Evolutionary conservation across 2,113 vertebrate genomes (phyloP).

Genomic region (Synchiropus splendidus): DNA sequence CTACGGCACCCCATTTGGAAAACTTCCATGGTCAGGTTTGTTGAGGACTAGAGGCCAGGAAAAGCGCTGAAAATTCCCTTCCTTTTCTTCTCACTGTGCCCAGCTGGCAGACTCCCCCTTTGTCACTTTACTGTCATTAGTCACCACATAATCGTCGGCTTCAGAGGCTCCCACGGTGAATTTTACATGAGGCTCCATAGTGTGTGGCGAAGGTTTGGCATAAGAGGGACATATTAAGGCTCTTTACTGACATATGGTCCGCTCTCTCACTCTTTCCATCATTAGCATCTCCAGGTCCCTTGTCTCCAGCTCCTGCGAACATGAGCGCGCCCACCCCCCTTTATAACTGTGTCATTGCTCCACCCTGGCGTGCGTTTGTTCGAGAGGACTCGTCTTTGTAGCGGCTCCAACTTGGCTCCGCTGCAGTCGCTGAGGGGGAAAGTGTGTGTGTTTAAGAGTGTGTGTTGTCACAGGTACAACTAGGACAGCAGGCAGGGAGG

Average conservation of each 20-base stretch:
- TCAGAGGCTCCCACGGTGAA: conserved; percentile 20
- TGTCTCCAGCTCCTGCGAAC: conserved; percentile 14
- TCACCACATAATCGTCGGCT: conserved; percentile 25
- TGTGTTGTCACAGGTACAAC: conserved; percentile 44
- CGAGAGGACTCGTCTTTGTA: conserved; percentile 33
- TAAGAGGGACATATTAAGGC: conserved; percentile 14
- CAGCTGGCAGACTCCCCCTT: conserved; percentile 10
- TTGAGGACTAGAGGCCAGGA: too few species aligned
- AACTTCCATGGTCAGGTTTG: too few species aligned
- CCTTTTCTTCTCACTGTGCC: too few species aligned
- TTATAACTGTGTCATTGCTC: conserved; percentile 43
- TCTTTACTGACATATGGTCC: conserved; percentile 8
- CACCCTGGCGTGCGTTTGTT: not conserved
- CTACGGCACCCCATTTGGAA: too few species aligned
- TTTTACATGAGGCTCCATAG: conserved; percentile 33
- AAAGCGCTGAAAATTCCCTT: too few species aligned
- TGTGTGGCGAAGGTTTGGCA: conserved; percentile 4
- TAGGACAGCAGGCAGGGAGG: conserved; percentile 39
- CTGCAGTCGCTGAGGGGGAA: conserved; percentile 11
- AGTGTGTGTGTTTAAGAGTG: conserved; percentile 20
- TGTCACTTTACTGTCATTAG: conserved; percentile 46
- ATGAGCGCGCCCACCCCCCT: conserved; percentile 11
- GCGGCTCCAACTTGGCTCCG: conserved; percentile 36
- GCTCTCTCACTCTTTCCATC: conserved; percentile 1
- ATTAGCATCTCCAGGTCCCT: conserved; percentile 5